Evolutionary conservation across 2,797 vertebrate species (phyloP), one percentile per base, ranked within the genome.

Genomic region (Takifugu rubripes): DNA sequence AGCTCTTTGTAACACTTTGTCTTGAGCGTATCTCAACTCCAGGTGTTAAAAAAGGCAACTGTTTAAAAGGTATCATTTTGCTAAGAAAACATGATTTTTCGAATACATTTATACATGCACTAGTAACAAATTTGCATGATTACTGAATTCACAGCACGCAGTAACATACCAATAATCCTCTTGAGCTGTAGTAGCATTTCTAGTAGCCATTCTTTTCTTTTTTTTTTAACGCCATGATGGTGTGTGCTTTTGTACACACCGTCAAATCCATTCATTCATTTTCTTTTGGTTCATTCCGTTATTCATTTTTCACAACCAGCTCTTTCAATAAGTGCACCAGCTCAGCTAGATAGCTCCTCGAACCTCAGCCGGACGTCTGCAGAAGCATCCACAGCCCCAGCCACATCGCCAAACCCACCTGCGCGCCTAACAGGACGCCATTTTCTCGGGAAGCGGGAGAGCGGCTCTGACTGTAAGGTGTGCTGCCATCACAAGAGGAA

Each of bases 271-370:
- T 51, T 53, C 4, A 55, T 66, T 49, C 1, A 44, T 49, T 25
- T 29, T 29, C 36, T 44, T 51, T 51, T 63, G 52, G 56, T 52
- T 59, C 49, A 49, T 44, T 64, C 15, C 61, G 44, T 66, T 14
- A 56, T 69, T 65, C 43, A 21, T 74, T 72, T 56, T 70, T 83
- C 75, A 84, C 75, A 56, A 84, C 62, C 52, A 84, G 80, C 73
- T 78, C 65, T 82, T 79, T 85, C 71, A 78, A 81, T 77, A 69
- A 83, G 81, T 72, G 55, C 77, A 77, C 72, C 85, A 84, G 85
- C 74, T 78, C 69, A 70, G 59, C 65, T 78, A 60, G 82, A 84
- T 75, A 80, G 76, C 69, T 36, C 75, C 40, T 53, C 59, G 6
- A 66, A 65, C 52, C 29, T 72, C 6, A 43, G 54, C 61, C 72